Base-by-base conservation (phyloP, 2,797 vertebrate genomes). In the Lateolabrax maculatus region DNA sequence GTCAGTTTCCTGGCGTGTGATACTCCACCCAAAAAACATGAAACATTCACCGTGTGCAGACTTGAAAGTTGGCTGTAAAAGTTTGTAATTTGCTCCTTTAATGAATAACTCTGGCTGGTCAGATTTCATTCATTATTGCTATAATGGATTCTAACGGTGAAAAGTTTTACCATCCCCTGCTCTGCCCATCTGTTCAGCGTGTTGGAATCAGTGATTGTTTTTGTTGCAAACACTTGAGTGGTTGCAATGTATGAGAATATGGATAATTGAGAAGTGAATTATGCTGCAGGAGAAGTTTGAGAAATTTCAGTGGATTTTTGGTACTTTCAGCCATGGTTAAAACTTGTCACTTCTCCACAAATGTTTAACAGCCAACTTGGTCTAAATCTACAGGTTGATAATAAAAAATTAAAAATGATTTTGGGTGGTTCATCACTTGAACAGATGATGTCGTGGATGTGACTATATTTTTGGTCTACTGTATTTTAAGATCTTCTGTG, bases 131-230 rank as follows among this genome's bases (percentile, higher is more conserved):
- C 13, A 19, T 64, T 13, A 37, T 1, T 7, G 2, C 31, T 16
- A 15, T 72, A 25, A 11, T 41, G 18, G 16, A 49, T 43, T 48
- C 5, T 11, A 25, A 21, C 27, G 12, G 0, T 53, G 36, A 34
- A 23, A 39, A 27, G 18, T 66, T 65, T 67, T n/a, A 60, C 60
- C 18, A n/a, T 71, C 53, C n/a, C n/a, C n/a, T n/a, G 34, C 48
- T 51, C n/a, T n/a, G n/a, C n/a, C 62, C 66, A 12, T 72, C 61
- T 75, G 76, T 37, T 71, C 71, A 55, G 49, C 60, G 12, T 56
- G 55, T 39, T 57, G 71, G 39, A 25, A 53, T 43, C 65, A 55
- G 29, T 48, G 41, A 12, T 55, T 76, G 73, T 76, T 55, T 56
- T 57, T 67, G 56, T 51, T 5, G 41, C 55, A 51, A 29, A 49